Evolutionary conservation across 2,888 invertebrate genomes (phyloP).

Genomic region (Chromoteleia sp.): DNA sequence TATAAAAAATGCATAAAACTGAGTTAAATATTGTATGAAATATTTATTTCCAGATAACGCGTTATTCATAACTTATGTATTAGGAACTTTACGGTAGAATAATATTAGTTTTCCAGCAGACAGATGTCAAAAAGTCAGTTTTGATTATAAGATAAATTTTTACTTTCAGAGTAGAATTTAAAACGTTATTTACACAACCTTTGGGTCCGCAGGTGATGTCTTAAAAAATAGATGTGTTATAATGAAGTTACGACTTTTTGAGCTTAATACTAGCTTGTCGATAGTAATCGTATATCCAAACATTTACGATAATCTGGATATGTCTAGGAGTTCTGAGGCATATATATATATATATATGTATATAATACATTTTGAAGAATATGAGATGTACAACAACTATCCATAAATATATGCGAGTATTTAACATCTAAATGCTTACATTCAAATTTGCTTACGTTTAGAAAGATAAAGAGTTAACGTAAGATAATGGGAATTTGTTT

Average conservation of each 20-base stretch:
- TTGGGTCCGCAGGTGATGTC: not conserved
- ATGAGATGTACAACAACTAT: constrained; percentile 7
- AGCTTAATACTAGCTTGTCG: not conserved
- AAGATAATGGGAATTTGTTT: too few relatives aligned
- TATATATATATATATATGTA: not conserved
- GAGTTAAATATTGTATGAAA: not conserved
- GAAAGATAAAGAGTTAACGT: too few relatives aligned
- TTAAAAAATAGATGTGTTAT: not conserved
- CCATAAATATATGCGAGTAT: not conserved
- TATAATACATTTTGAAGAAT: not conserved
- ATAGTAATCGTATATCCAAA: not conserved
- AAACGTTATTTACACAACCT: not conserved
- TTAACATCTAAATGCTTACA: too few relatives aligned
- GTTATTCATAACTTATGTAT: too few relatives aligned
- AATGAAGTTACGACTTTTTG: constrained; percentile 6
- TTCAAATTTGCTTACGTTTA: too few relatives aligned
- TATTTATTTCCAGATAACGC: too few relatives aligned
- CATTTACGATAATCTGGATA: constrained; percentile 1
- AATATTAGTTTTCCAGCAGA: too few relatives aligned
- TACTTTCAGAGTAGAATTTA: not conserved
- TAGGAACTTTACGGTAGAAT: too few relatives aligned
- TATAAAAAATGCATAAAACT: too few relatives aligned
- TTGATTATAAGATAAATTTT: not conserved
- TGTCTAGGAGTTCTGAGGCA: not conserved
- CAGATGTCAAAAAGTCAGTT: not conserved